Evolutionary conservation across 2,888 invertebrate species (phyloP), one percentile per base, ranked within the genome.

Genomic region (Drosophila picticornis): DNA sequence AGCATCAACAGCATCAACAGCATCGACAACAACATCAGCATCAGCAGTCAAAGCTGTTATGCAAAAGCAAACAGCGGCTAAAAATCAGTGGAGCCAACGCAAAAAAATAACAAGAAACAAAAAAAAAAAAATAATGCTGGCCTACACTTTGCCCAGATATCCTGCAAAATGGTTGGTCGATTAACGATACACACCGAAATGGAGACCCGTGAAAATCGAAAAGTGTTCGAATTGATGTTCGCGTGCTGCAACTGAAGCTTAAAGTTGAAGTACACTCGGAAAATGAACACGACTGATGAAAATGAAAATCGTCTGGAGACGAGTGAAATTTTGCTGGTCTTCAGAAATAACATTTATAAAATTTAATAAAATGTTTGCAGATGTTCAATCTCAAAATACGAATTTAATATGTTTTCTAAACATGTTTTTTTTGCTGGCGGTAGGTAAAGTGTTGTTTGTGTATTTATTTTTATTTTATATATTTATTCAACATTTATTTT

Each of bases 61-160:
- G 83, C 88, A 75, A 82, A 75, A 56, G 69, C 74, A 88, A 82
- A 90, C 85, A 79, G 59, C 69, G 60, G 68, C 66, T 60, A 66
- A 69, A 86, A 80, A 72, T 86, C 66, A 74, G 71, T 57, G 57
- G 71, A 67, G 29, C 16, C 69, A 40, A 40, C 51, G 40, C 10
- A 40, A 25, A 16, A 16, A 13, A 46, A 25, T 0, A 46, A 25
- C 13, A 46, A 7, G 0, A 46, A 11, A 2, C n/a, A 11, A 2
- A 4, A 40, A 1, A 43, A 11, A 2, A 11, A 6, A 11, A 40
- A 16, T 79, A 78, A 31, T 25, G 38, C 19, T 34, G 27, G 46
- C 53, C 25, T n/a, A 29, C 38, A 25, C 5, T 25, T 16, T 22
- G 3, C 22, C 19, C 66, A 27, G 22, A 56, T 32, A 52, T 46